These are phyloP conservation scores for Melitaea cinxia DNA, from an alignment of 1,140 invertebrate genomes.

Conservation along the genomic window DNA sequence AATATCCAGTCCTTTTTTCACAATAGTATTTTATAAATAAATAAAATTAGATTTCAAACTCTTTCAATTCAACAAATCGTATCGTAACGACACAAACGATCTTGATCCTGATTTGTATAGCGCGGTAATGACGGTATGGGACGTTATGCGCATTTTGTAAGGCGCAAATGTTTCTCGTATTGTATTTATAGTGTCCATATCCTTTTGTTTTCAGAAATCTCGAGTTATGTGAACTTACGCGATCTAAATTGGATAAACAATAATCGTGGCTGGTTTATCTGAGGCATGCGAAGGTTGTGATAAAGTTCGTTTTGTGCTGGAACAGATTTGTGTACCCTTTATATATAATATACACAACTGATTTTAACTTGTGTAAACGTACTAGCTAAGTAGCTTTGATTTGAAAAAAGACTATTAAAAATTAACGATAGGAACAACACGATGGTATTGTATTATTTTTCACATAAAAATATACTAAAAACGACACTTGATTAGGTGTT, in stretches of 20 bases:
- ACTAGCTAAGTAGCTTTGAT: too few species aligned
- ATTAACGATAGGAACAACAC: too few species aligned
- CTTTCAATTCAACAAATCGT: conserved; percentile 9
- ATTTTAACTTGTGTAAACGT: too few species aligned
- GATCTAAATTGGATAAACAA: conserved; percentile 43
- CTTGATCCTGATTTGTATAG: conserved; percentile 48
- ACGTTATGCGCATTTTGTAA: conserved; percentile 45
- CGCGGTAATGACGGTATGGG: conserved; percentile 46
- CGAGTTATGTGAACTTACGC: conserved; percentile 35
- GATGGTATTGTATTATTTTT: too few species aligned
- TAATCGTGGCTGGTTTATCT: conserved; percentile 22
- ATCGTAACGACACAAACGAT: conserved; percentile 17
- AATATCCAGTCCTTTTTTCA: too few species aligned
- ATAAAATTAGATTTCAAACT: too few species aligned
- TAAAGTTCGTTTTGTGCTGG: conserved; percentile 8
- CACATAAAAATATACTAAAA: too few species aligned
- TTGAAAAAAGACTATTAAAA: too few species aligned
- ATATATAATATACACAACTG: neutral
- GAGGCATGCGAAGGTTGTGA: conserved; percentile 13
- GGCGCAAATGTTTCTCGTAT: conserved; percentile 40
- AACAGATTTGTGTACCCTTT: neutral
- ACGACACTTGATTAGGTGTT: too few species aligned
- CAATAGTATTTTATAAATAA: too few species aligned
- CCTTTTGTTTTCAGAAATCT: conserved; percentile 46
- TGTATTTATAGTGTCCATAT: conserved; percentile 38